phyloP scores from a whole-genome alignment of 2,113 vertebrate genomes.

The Baryphthengus martii region DNA sequence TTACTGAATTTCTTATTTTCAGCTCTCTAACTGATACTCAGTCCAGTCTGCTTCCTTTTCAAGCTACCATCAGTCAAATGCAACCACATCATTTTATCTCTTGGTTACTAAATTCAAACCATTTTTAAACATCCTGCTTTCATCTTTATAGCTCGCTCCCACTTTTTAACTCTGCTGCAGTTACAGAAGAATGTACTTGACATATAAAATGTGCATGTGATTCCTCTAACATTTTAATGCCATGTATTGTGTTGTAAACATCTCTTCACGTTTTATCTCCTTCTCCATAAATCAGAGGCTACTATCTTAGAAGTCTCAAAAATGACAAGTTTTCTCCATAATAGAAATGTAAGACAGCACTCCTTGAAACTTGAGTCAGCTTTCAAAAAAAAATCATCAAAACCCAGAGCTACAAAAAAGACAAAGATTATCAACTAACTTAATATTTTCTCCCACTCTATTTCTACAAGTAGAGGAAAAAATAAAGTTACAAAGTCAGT shows the following conservation, averaged over 20 bases:
- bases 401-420: not conserved
- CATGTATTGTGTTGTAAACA: slow-evolving; percentile 43
- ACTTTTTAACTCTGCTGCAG: slow-evolving; percentile 40
- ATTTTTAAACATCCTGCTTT: slow-evolving; percentile 66
- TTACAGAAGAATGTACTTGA: slow-evolving; percentile 27
- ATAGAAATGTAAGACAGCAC: slow-evolving; percentile 37
- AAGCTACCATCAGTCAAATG: slow-evolving; percentile 25
- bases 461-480: not conserved
- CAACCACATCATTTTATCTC: slow-evolving; percentile 44
- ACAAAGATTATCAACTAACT: slow-evolving; percentile 8
- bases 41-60: slow-evolving; percentile 27
- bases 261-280: slow-evolving; percentile 60
- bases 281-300: slow-evolving; percentile 61
- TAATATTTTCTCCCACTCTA: not conserved
- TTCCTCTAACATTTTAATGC: slow-evolving; percentile 55
- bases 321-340: slow-evolving; percentile 42
- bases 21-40: not conserved
- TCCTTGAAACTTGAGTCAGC: slow-evolving; percentile 32
- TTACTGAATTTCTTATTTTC: not conserved
- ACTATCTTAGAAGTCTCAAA: slow-evolving; percentile 45
- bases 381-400: slow-evolving; percentile 56
- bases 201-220: slow-evolving; percentile 48
- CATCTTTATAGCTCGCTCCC: slow-evolving; percentile 43
- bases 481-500: not conserved
- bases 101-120: slow-evolving; percentile 54